phyloP scores from a whole-genome alignment of 2,113 vertebrate genomes.

The Salvelinus sp. region DNA sequence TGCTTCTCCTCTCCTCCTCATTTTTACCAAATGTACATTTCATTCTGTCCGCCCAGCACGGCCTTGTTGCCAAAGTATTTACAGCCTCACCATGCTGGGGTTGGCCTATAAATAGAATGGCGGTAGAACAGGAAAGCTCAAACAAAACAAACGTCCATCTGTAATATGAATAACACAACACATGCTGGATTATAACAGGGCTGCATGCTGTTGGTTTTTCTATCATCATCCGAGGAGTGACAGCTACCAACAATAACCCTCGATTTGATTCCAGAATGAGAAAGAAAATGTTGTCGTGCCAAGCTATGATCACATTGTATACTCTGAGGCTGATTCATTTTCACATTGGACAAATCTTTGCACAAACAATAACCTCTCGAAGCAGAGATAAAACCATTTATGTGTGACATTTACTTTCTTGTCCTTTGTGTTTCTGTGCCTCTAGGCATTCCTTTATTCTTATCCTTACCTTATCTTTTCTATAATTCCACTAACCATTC shows the following conservation, averaged over 20 bases:
- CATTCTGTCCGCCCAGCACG: conserved; percentile 34
- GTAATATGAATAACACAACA: conserved; percentile 36
- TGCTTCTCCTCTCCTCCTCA: conserved; percentile 21
- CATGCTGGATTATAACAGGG: conserved; percentile 34
- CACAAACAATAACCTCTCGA: conserved; percentile 40
- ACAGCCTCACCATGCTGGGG: conserved; percentile 35
- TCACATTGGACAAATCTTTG: conserved; percentile 20
- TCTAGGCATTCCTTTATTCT: background rate
- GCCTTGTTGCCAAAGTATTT: conserved; percentile 44
- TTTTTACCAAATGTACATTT: conserved; percentile 26
- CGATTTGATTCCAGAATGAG: background rate
- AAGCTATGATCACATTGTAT: conserved; percentile 21
- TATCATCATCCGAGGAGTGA: background rate
- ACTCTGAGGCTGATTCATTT: conserved; percentile 31
- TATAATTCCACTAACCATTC: background rate
- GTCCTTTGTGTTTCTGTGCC: conserved; percentile 10
- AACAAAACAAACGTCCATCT: conserved; percentile 42
- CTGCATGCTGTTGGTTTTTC: conserved; percentile 36
- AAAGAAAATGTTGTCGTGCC: conserved; percentile 25
- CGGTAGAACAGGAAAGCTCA: conserved; percentile 29
- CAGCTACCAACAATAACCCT: background rate
- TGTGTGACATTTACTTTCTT: conserved; percentile 52
- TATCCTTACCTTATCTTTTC: background rate
- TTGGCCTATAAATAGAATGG: conserved; percentile 56
- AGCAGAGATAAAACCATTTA: conserved; percentile 41